phyloP scores from a whole-genome alignment of 2,888 invertebrate genomes.

The Tiphia femorata region DNA sequence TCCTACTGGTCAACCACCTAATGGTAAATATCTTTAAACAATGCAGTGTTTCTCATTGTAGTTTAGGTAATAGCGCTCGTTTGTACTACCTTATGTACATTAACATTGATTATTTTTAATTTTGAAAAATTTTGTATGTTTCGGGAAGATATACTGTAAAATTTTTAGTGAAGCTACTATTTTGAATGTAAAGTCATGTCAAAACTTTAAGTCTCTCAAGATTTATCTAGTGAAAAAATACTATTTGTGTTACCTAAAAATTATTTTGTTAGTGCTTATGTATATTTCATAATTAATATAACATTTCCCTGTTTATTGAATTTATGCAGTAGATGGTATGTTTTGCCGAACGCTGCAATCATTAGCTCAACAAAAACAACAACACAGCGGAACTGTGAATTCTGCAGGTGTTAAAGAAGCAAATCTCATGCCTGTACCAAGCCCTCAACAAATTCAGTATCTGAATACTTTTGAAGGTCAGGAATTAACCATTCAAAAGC shows the following conservation, averaged over 20 bases:
- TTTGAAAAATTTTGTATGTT: too few relatives aligned
- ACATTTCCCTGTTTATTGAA: constrained; percentile 2
- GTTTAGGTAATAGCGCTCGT: not conserved
- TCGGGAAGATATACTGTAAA: too few relatives aligned
- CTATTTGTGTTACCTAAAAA: too few relatives aligned
- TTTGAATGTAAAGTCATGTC: too few relatives aligned
- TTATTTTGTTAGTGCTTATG: too few relatives aligned
- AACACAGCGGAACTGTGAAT: constrained; percentile 63
- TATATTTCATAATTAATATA: too few relatives aligned
- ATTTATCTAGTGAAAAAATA: too few relatives aligned
- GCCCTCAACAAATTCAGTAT: constrained; percentile 96
- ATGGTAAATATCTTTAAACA: constrained; percentile 57
- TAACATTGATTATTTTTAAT: constrained; percentile 3
- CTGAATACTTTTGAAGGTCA: constrained; percentile 96
- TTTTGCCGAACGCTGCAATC: constrained; percentile 76
- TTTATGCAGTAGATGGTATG: constrained; percentile 73
- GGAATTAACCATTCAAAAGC: constrained; percentile 95
- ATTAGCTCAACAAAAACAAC: constrained; percentile 75
- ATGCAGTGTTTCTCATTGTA: not conserved
- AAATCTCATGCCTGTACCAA: constrained; percentile 95
- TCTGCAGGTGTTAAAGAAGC: constrained; percentile 79
- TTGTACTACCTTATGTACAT: constrained; percentile 4
- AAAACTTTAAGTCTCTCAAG: too few relatives aligned
- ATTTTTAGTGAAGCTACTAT: too few relatives aligned
- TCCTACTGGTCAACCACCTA: constrained; percentile 67